A percentile compares a stretch with the other conserved stretches of the same genome.
These are phyloP conservation scores for Lethocerus indicus DNA, from an alignment of 1,140 invertebrate genomes.

Conservation along the genomic window DNA sequence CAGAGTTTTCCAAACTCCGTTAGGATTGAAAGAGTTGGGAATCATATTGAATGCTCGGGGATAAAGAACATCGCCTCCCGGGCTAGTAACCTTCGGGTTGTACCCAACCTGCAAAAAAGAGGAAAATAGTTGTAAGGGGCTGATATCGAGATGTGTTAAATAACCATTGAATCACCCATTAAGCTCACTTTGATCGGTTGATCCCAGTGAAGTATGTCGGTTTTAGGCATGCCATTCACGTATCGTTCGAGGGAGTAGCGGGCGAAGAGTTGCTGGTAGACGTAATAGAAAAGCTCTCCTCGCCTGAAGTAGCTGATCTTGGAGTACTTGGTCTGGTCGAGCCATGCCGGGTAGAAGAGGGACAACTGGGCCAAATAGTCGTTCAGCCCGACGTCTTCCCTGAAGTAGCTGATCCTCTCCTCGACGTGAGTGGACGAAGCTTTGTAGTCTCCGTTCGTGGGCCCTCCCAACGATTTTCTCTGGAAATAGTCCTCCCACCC, in stretches of 20 bases:
- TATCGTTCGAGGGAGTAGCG: conserved; percentile 51
- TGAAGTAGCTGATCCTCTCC: conserved; percentile 48
- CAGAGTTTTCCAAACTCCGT: conserved; percentile 2
- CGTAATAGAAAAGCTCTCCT: conserved; percentile 42
- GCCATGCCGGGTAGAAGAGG: conserved; percentile 42
- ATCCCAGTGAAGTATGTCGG: conserved; percentile 35
- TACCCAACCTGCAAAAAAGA: conserved; percentile 11
- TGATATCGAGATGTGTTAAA: neutral
- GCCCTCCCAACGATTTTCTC: conserved; percentile 20
- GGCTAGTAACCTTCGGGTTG: conserved; percentile 11
- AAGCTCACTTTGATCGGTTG: too few relatives aligned
- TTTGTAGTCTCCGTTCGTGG: conserved; percentile 31
- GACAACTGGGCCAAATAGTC: conserved; percentile 46
- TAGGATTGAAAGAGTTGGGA: neutral
- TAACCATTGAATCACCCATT: too few relatives aligned
- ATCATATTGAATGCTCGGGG: conserved; percentile 4
- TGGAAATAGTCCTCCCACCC: conserved; percentile 21
- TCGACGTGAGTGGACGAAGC: too few relatives aligned
- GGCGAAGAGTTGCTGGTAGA: conserved; percentile 38
- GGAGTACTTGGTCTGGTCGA: conserved; percentile 31
- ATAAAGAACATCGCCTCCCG: conserved; percentile 9
- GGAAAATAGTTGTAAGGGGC: neutral
- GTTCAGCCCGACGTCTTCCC: conserved; percentile 52
- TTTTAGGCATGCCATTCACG: conserved; percentile 39
- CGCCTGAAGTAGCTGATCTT: conserved; percentile 30